phyloP scores from a whole-genome alignment of 2,113 vertebrate genomes.

The Grallaria varia region DNA sequence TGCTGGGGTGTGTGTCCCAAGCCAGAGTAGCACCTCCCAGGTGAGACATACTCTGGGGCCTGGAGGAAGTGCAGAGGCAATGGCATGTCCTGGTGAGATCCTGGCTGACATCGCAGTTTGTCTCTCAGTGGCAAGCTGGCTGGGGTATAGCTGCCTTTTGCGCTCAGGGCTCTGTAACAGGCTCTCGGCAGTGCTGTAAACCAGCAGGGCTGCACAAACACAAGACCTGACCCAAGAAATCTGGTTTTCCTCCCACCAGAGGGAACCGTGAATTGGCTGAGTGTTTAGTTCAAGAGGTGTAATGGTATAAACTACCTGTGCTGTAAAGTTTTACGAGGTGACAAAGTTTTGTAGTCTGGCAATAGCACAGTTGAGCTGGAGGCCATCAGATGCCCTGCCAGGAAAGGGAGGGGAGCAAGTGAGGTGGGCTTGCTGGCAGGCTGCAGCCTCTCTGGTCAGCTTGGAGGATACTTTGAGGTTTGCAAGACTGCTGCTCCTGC shows the following conservation, averaged over 20 bases:
- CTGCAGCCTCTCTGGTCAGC: neutral
- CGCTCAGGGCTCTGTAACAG: neutral
- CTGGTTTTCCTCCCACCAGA: neutral
- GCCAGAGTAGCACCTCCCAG: fast-evolving
- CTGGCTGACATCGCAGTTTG: neutral
- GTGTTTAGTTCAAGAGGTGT: conserved; percentile 11
- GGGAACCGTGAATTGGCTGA: neutral
- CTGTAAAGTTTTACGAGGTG: conserved; percentile 47
- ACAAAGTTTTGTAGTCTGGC: conserved; percentile 36
- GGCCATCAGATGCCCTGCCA: neutral
- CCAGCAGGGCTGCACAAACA: neutral
- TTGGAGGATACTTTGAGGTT: neutral
- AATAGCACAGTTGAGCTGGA: neutral
- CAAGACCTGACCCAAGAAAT: neutral
- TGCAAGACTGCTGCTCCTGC: neutral
- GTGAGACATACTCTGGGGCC: fast-evolving
- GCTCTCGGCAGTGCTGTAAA: neutral
- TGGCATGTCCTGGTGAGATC: fast-evolving
- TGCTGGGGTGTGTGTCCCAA: neutral
- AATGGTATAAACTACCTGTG: neutral
- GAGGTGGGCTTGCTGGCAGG: neutral
- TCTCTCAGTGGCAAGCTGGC: neutral
- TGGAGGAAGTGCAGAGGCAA: neutral
- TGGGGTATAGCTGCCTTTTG: neutral
- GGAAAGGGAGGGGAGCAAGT: neutral